Evolutionary conservation across 2,113 vertebrate species (phyloP).

Genomic region (Pterocles orientalis): DNA sequence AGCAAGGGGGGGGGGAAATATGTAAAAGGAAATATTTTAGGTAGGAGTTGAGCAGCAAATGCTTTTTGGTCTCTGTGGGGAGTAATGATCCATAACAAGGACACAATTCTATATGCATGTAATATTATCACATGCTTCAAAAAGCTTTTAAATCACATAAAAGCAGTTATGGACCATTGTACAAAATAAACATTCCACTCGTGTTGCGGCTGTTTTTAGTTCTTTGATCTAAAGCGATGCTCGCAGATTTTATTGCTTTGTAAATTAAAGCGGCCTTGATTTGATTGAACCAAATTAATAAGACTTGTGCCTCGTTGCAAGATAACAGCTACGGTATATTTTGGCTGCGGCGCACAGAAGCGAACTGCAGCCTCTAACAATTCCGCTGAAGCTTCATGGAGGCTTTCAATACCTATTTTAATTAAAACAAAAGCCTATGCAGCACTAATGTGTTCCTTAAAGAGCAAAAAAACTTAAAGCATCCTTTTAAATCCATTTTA

Average conservation of each 20-base stretch:
- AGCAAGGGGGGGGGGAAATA: constrained; percentile 55
- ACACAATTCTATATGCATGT: constrained; percentile 86
- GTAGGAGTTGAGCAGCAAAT: constrained; percentile 81
- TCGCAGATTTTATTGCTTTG: constrained; percentile 78
- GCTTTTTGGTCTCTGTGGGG: constrained; percentile 84
- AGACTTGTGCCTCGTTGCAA: constrained; percentile 76
- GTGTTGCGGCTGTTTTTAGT: constrained; percentile 80
- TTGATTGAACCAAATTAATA: constrained; percentile 86
- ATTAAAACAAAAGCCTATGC: constrained; percentile 82
- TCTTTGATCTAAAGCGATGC: constrained; percentile 78
- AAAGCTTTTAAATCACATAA: constrained; percentile 89
- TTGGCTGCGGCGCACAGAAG: constrained; percentile 58
- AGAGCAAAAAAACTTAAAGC: constrained; percentile 71
- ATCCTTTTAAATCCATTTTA: constrained; percentile 80
- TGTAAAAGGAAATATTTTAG: constrained; percentile 79
- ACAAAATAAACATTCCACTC: constrained; percentile 90
- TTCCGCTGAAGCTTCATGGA: constrained; percentile 79
- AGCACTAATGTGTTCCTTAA: constrained; percentile 78
- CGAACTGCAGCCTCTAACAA: constrained; percentile 75
- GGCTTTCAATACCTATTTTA: constrained; percentile 84
- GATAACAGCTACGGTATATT: constrained; percentile 71
- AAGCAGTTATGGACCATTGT: constrained; percentile 89
- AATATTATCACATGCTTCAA: constrained; percentile 82
- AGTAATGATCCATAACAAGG: constrained; percentile 88
- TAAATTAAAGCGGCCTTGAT: constrained; percentile 81